Conservation (phyloP, 2,888 invertebrate genomes). For the Molorchus minor region DNA sequence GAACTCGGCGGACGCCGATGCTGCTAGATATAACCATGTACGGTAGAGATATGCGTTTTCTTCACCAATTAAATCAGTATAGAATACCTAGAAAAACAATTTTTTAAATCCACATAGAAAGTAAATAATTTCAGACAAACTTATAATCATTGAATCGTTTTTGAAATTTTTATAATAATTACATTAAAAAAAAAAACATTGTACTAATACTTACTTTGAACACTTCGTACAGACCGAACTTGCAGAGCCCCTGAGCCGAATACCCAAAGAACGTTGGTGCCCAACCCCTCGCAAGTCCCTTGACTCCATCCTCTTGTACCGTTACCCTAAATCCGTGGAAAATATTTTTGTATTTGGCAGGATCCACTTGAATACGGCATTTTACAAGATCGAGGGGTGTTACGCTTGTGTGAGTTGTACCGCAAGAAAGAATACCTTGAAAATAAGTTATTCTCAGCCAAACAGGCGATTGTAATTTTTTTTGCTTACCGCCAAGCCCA, state of each 20-base stretch:
- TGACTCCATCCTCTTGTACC: constrained; percentile 84
- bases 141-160: too few relatives aligned
- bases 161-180: too few relatives aligned
- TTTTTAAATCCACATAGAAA: neutral
- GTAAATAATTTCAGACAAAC: neutral
- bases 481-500: constrained; percentile 81
- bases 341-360: constrained; percentile 92
- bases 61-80: constrained; percentile 86
- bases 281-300: constrained; percentile 94
- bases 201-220: constrained; percentile 50
- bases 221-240: constrained; percentile 98
- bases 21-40: constrained; percentile 87
- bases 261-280: constrained; percentile 98
- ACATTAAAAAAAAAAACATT: neutral
- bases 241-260: constrained; percentile 94
- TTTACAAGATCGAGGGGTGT: constrained; percentile 97
- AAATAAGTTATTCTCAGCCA: constrained; percentile 5
- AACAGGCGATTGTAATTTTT: neutral
- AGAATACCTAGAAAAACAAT: constrained; percentile 78
- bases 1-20: constrained; percentile 98
- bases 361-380: constrained; percentile 93
- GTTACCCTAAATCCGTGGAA: constrained; percentile 87
- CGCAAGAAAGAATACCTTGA: constrained; percentile 69
- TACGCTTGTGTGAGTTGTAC: constrained; percentile 92
- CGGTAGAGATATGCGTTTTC: constrained; percentile 92